Conservation (phyloP, 2,113 vertebrate genomes). For the Pomatostomus ruficeps region DNA sequence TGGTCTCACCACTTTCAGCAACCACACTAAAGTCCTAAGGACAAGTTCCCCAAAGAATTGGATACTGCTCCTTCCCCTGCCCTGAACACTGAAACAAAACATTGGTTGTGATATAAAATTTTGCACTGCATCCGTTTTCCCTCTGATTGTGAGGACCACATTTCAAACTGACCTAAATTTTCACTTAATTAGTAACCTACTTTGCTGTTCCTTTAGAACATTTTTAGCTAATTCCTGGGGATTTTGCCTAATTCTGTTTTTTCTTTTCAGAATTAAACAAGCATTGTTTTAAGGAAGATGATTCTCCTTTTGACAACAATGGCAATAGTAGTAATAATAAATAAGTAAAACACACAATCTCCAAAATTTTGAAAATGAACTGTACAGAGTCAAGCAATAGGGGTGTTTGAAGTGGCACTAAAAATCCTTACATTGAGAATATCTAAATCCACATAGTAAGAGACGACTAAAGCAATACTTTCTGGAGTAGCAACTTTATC, state of each 20-base stretch:
- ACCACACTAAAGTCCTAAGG: neutral
- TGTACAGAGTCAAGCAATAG: neutral
- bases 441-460: neutral
- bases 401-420: neutral
- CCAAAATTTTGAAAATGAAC: neutral
- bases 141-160: neutral
- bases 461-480: neutral
- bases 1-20: neutral
- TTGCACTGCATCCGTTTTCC: neutral
- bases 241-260: neutral
- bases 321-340: neutral
- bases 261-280: neutral
- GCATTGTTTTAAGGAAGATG: neutral
- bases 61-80: neutral
- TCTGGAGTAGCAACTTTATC: neutral
- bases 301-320: neutral
- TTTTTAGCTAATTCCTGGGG: conserved; percentile 52
- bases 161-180: conserved; percentile 33
- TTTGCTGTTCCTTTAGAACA: neutral
- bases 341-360: neutral
- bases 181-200: conserved; percentile 45
- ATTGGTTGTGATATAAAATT: neutral
- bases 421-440: neutral
- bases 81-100: neutral
- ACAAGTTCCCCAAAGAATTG: neutral